These are phyloP conservation scores for Operophtera brumata DNA, from an alignment of 2,888 invertebrate genomes.

Conservation along the genomic window DNA sequence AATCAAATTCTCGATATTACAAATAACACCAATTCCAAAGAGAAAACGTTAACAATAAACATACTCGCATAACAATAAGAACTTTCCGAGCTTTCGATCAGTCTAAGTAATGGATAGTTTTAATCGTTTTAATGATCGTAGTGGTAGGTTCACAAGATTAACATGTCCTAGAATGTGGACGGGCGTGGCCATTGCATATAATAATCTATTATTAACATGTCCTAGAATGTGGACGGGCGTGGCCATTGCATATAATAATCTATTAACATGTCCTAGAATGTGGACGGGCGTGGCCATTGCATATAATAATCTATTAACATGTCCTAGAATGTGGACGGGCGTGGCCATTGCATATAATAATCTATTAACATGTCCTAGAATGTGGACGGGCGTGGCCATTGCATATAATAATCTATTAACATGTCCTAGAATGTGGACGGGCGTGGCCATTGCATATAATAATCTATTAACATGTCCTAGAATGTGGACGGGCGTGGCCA, in stretches of 20 bases:
- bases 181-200: no score
- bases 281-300: constrained; percentile 52
- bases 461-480: no score
- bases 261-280: constrained; percentile 65
- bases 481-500: no score
- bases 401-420: no score
- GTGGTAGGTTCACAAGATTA: constrained; percentile 50
- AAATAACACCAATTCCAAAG: constrained; percentile 16
- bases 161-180: constrained; percentile 22
- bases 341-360: constrained; percentile 51
- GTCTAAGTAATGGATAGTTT: constrained; percentile 58
- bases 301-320: constrained; percentile 53
- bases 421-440: no score
- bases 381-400: no score
- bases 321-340: constrained; percentile 60
- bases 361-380: constrained; percentile 43
- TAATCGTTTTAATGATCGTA: constrained; percentile 57
- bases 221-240: constrained; percentile 60
- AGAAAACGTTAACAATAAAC: constrained; percentile 37
- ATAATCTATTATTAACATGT: no score
- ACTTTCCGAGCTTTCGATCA: constrained; percentile 59
- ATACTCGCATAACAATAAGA: constrained; percentile 52
- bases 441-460: no score
- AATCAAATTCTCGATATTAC: constrained; percentile 10
- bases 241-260: constrained; percentile 50